A percentile compares a stretch with the other conserved stretches of the same genome.
These are phyloP conservation scores for Balaenoptera acutorostrata DNA, from an alignment of 2,113 vertebrate genomes.

Conservation along the genomic window DNA sequence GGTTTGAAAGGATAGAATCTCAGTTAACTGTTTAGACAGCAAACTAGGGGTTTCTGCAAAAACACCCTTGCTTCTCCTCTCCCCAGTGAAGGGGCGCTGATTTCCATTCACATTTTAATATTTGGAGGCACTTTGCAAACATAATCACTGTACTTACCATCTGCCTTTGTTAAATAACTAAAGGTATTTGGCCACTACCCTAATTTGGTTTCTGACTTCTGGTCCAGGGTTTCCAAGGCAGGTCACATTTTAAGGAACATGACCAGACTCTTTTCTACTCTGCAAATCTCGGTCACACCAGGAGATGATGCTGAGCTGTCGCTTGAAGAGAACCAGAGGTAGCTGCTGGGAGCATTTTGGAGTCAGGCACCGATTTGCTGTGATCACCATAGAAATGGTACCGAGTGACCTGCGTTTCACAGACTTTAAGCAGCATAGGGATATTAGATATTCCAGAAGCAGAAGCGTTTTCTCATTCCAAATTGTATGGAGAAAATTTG, in stretches of 20 bases:
- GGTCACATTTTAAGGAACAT: not conserved
- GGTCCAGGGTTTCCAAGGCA: not conserved
- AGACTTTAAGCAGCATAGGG: not conserved
- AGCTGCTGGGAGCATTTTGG: not conserved
- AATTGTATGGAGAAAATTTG: constrained; percentile 46
- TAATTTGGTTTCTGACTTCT: constrained; percentile 1
- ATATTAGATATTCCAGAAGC: constrained; percentile 40
- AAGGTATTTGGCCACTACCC: not conserved
- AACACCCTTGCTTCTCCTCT: not conserved
- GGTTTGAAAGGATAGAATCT: not conserved
- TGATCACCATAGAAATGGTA: constrained; percentile 22
- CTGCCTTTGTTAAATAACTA: constrained; percentile 53
- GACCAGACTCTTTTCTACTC: not conserved
- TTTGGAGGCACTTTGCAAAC: constrained; percentile 39
- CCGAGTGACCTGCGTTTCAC: not conserved
- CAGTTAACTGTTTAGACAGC: not conserved
- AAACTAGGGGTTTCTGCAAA: constrained; percentile 37
- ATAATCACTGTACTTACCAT: not conserved
- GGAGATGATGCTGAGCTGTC: not conserved
- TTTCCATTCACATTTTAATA: constrained; percentile 46
- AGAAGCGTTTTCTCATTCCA: constrained; percentile 44
- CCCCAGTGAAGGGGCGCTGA: not conserved
- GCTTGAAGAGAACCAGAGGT: not conserved
- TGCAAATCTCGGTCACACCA: not conserved
- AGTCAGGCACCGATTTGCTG: not conserved